Percentiles rank a stretch among this genome's conserved stretches.
Conservation (phyloP, 2,888 invertebrate genomes). For the Drosophila multiciliata region DNA sequence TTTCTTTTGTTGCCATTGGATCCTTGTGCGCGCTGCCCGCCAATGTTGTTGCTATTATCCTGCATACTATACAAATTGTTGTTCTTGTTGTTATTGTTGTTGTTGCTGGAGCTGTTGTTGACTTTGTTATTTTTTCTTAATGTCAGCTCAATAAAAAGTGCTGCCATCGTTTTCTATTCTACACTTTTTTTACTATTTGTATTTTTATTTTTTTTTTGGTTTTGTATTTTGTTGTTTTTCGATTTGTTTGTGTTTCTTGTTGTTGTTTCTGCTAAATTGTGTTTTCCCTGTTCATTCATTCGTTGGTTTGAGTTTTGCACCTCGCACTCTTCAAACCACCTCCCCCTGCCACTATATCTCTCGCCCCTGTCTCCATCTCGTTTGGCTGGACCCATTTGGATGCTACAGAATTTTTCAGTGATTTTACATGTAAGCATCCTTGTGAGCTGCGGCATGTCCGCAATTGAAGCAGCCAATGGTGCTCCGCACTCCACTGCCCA, state of each 20-base stretch:
- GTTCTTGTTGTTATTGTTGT: conserved; percentile 23
- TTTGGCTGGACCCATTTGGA: conserved; percentile 26
- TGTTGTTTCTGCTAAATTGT: conserved; percentile 78
- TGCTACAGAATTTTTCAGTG: conserved; percentile 72
- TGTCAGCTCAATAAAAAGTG: conserved; percentile 80
- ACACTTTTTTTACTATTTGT: conserved; percentile 15
- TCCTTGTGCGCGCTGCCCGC: conserved; percentile 63
- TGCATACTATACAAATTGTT: conserved; percentile 48
- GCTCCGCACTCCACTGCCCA: background rate
- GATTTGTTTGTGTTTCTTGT: conserved; percentile 65
- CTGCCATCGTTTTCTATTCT: conserved; percentile 53
- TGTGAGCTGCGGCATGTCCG: conserved; percentile 82
- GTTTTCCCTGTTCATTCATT: conserved; percentile 82
- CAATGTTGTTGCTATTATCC: conserved; percentile 64
- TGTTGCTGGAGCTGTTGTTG: conserved; percentile 61
- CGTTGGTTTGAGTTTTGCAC: conserved; percentile 53
- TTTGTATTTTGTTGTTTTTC: conserved; percentile 45
- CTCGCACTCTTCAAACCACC: conserved; percentile 10
- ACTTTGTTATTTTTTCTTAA: conserved; percentile 81
- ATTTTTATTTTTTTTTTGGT: conserved; percentile 22
- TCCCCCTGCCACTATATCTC: background rate
- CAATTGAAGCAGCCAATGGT: conserved; percentile 77
- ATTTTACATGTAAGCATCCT: conserved; percentile 83
- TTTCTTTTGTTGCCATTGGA: conserved; percentile 74
- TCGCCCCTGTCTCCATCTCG: background rate